Evolutionary conservation across 2,888 invertebrate genomes (phyloP).

Genomic region (Drosophila glabriapex): DNA sequence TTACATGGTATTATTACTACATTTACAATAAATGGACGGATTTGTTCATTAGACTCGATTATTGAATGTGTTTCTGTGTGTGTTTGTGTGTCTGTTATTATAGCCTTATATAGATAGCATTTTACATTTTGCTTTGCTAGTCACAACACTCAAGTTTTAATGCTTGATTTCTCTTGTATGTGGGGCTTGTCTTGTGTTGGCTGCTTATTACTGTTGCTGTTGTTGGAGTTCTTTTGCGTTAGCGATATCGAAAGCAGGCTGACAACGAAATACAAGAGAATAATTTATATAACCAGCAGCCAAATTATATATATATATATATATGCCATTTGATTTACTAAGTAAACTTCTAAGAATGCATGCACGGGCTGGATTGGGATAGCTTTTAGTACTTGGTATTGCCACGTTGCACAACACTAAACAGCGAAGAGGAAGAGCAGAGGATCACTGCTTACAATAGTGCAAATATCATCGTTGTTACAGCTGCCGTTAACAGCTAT

Average conservation of each 20-base stretch:
- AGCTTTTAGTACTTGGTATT: slow-evolving; percentile 24
- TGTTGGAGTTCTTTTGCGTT: slow-evolving; percentile 57
- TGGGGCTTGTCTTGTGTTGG: slow-evolving; percentile 38
- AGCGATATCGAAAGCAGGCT: slow-evolving; percentile 75
- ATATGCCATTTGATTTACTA: slow-evolving; percentile 5
- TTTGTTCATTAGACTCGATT: slow-evolving; percentile 27
- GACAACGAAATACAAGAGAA: slow-evolving; percentile 73
- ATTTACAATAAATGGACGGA: slow-evolving; percentile 43
- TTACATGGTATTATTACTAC: slow-evolving; percentile 26
- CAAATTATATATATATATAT: neutral
- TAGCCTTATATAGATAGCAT: slow-evolving; percentile 28
- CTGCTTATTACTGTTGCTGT: slow-evolving; percentile 41
- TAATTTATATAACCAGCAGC: slow-evolving; percentile 40
- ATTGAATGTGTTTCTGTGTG: neutral
- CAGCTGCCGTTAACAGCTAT: neutral
- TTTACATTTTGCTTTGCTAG: slow-evolving; percentile 6
- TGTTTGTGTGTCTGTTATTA: slow-evolving; percentile 17
- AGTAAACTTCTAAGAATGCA: slow-evolving; percentile 7
- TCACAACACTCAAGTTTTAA: slow-evolving; percentile 31
- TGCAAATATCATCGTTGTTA: neutral
- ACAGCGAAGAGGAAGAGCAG: slow-evolving; percentile 41
- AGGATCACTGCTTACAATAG: slow-evolving; percentile 44
- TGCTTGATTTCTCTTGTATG: slow-evolving; percentile 16
- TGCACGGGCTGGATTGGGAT: slow-evolving; percentile 11
- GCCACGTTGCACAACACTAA: slow-evolving; percentile 62